These are phyloP conservation scores for Platyscapa corneri DNA, from an alignment of 1,140 invertebrate species.

Conservation along the genomic window DNA sequence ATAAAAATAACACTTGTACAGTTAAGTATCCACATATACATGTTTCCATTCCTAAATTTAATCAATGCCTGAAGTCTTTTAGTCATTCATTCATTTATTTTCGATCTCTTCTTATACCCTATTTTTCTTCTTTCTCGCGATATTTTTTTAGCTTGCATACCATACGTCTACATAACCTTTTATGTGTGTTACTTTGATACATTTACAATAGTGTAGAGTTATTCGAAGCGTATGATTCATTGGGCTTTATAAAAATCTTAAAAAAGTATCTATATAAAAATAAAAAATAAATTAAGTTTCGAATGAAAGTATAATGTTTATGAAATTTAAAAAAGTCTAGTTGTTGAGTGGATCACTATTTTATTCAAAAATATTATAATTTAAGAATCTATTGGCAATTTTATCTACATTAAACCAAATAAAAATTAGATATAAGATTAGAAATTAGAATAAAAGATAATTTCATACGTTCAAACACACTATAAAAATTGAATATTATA, in stretches of 20 bases:
- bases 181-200: too few species aligned
- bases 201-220: too few species aligned
- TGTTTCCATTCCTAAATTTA: neutral
- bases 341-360: neutral
- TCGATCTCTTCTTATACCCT: neutral
- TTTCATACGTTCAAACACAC: neutral
- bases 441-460: neutral
- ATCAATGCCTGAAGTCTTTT: neutral
- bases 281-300: neutral
- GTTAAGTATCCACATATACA: too few species aligned
- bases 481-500: neutral
- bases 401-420: too few species aligned
- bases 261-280: too few species aligned
- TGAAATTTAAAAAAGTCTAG: neutral
- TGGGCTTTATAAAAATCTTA: conserved; percentile 3
- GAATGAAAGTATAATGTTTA: neutral
- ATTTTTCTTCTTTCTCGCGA: neutral
- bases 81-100: neutral
- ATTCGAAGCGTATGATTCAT: neutral
- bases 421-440: too few species aligned
- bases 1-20: too few species aligned
- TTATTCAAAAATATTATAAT: neutral
- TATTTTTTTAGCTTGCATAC: neutral
- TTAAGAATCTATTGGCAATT: too few species aligned
- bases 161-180: too few species aligned